Evolutionary conservation across 2,888 invertebrate genomes (phyloP).

Genomic region (Conomelus anceps): DNA sequence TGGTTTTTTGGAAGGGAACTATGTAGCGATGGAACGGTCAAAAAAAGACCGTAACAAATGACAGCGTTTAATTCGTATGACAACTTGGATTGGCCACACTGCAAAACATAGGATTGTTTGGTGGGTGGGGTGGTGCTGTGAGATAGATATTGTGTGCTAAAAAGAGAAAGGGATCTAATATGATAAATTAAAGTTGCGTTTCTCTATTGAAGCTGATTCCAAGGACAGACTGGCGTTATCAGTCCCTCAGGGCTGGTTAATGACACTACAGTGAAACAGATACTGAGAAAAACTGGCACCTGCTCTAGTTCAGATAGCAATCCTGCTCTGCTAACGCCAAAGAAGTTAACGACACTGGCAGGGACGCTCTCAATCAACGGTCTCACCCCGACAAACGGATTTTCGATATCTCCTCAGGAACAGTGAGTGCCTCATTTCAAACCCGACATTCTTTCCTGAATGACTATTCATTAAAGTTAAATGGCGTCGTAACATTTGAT

Average conservation of each 20-base stretch:
- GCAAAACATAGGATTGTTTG: background rate
- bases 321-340: background rate
- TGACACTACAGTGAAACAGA: background rate
- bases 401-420: background rate
- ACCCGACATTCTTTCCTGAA: background rate
- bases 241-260: background rate
- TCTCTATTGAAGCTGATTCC: background rate
- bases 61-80: background rate
- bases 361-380: background rate
- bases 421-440: background rate
- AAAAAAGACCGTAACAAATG: background rate
- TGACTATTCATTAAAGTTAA: background rate
- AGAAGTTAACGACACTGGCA: background rate
- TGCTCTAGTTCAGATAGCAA: background rate
- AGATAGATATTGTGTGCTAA: background rate
- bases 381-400: background rate
- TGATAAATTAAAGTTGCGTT: background rate
- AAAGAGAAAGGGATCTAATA: background rate
- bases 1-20: background rate
- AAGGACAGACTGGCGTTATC: background rate
- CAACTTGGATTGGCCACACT: background rate
- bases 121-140: background rate
- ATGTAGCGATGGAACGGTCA: background rate
- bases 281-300: background rate
- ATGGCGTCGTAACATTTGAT: background rate